Base-by-base conservation (phyloP, 2,113 vertebrate genomes). In the Aptenodytes forsteri region DNA sequence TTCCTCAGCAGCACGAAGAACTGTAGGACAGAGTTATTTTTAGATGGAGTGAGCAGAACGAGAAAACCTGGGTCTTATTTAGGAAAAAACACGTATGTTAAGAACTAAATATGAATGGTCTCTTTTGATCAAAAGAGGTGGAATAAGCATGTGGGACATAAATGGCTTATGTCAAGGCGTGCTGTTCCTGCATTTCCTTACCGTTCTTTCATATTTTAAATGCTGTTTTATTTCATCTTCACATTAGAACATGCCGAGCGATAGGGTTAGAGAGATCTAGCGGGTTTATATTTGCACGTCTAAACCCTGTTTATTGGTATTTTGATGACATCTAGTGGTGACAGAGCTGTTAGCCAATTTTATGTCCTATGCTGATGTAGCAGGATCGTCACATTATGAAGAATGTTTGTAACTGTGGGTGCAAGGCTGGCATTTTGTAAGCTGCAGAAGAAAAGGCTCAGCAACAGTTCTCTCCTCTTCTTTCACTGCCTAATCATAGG, bases 251-350 rank as follows among this genome's bases (percentile, higher is more conserved):
- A 88, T n/a, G 89, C 87, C 95, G 91, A 98, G 96, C 90, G 96
- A 96, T 96, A 87, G 94, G 92, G 89, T 96, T 97, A 97, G 87
- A 96, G 83, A 93, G 84, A 91, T 38, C 85, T 22, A 65, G 76
- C 6, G 54, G 11, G 92, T 93, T 94, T 89, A 52, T 38, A 61
- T 59, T 67, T 38, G 52, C 66, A 16, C 3, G 0, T 69, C 50
- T 56, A 67, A 89, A 58, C 29, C 38, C 73, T 27, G 49, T 97
- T 98, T 95, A 55, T 94, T 83, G 97, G 96, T 98, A 87, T 97
- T 98, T 97, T 97, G 94, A 83, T 97, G 98, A 97, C 98, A 98
- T 98, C 98, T 98, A 98, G 98, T 95, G 98, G 98, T 94, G 69
- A 65, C 23, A 78, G 38, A 40, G 22, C 81, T 78, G 84, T 44